Percentiles rank a stretch among this genome's conserved stretches.
phyloP scores from a whole-genome alignment of 2,888 invertebrate genomes.

The Zele albiditarsus region DNA sequence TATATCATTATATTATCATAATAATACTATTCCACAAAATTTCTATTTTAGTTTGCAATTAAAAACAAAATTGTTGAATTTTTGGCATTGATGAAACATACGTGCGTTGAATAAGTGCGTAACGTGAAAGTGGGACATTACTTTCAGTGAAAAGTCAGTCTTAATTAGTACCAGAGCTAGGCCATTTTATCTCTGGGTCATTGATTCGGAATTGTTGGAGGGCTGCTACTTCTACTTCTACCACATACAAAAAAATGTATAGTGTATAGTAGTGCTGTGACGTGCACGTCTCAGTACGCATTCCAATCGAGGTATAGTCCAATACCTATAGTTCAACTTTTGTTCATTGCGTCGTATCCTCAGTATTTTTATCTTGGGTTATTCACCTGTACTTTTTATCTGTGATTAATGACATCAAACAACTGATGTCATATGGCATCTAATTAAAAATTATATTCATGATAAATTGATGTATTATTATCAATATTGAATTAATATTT shows the following conservation, averaged over 20 bases:
- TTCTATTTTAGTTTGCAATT: not conserved
- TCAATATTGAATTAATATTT: not conserved
- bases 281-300: slow-evolving; percentile 43
- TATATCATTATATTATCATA: no score
- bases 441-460: not conserved
- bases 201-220: slow-evolving; percentile 62
- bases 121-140: slow-evolving; percentile 58
- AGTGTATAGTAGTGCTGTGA: slow-evolving; percentile 30
- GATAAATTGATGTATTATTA: not conserved
- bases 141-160: slow-evolving; percentile 64
- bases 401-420: slow-evolving; percentile 51
- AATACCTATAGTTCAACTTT: slow-evolving; percentile 49
- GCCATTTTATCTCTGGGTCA: slow-evolving; percentile 68
- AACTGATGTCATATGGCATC: slow-evolving; percentile 31
- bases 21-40: not conserved
- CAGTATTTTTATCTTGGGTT: slow-evolving; percentile 71
- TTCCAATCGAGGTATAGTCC: slow-evolving; percentile 63
- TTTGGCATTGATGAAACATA: slow-evolving; percentile 17
- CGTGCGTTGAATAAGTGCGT: not conserved
- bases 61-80: not conserved
- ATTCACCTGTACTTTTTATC: slow-evolving; percentile 68
- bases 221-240: not conserved
- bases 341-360: slow-evolving; percentile 50
- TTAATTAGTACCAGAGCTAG: slow-evolving; percentile 65
- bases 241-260: not conserved